Conservation (phyloP, 2,797 vertebrate genomes). For the Crossoptilon crossoptilon region DNA sequence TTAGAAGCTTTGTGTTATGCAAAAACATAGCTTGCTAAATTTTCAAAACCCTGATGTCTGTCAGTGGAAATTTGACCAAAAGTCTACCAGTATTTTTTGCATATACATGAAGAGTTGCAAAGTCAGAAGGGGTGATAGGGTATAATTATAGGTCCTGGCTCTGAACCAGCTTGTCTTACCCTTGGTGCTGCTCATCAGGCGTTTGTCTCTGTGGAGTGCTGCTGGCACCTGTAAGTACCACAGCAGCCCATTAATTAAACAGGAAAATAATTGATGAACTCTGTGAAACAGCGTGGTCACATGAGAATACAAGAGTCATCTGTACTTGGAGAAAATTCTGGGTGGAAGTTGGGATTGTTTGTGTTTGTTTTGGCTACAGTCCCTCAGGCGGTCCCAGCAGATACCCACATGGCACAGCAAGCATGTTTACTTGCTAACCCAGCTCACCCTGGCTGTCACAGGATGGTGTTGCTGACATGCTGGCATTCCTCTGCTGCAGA, state of each 20-base stretch:
- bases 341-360: not conserved
- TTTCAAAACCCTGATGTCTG: not conserved
- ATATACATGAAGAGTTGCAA: not conserved
- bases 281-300: not conserved
- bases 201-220: not conserved
- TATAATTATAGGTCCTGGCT: not conserved
- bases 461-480: accelerated
- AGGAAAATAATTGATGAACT: not conserved
- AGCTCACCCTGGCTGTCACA: not conserved
- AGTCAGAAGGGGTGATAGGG: not conserved
- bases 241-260: not conserved
- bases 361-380: not conserved
- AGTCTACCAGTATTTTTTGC: not conserved
- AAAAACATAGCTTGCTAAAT: not conserved
- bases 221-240: not conserved
- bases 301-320: not conserved
- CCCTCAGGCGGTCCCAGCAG: not conserved
- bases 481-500: not conserved
- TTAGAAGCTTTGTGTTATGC: not conserved
- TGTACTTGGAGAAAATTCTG: not conserved
- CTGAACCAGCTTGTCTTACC: not conserved
- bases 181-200: not conserved
- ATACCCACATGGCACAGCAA: not conserved
- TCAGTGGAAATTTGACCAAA: not conserved
- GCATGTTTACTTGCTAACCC: not conserved